Conservation (phyloP, 2,113 vertebrate genomes). For the Origma solitaria region DNA sequence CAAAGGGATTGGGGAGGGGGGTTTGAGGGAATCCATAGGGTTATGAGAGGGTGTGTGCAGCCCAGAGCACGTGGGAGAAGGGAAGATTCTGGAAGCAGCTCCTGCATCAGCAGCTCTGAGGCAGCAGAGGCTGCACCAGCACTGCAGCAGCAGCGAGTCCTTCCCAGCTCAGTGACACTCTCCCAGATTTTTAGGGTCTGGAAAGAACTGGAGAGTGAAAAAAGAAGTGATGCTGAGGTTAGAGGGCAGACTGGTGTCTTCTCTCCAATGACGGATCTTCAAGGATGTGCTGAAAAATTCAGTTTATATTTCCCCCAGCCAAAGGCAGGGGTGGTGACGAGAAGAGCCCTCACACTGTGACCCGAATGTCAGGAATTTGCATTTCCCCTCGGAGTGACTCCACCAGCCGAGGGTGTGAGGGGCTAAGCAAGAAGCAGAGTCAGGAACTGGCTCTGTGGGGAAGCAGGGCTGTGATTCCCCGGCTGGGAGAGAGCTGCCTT, state of each 20-base stretch:
- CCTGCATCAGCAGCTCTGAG: not conserved
- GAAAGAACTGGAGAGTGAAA: not conserved
- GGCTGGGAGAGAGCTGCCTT: not conserved
- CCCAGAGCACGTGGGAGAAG: not conserved
- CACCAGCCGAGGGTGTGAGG: accelerated
- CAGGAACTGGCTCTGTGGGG: not conserved
- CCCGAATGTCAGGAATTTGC: not conserved
- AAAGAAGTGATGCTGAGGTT: not conserved
- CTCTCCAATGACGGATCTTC: not conserved
- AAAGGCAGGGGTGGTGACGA: not conserved
- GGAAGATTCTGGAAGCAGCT: not conserved
- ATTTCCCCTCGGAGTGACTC: not conserved
- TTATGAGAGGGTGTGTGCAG: not conserved
- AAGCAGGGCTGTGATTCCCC: accelerated
- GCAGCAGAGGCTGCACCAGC: not conserved
- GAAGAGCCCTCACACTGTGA: not conserved
- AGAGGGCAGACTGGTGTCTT: not conserved
- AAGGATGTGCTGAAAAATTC: not conserved
- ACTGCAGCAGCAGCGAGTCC: not conserved
- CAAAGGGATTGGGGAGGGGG: not conserved
- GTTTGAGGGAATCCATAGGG: accelerated
- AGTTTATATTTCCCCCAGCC: accelerated
- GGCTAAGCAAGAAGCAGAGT: not conserved
- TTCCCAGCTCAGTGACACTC: not conserved
- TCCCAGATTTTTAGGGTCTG: not conserved